A percentile compares a stretch with the other conserved stretches of the same genome.
These are phyloP conservation scores for Micrasema longulum DNA, from an alignment of 1,140 invertebrate genomes.

Conservation along the genomic window DNA sequence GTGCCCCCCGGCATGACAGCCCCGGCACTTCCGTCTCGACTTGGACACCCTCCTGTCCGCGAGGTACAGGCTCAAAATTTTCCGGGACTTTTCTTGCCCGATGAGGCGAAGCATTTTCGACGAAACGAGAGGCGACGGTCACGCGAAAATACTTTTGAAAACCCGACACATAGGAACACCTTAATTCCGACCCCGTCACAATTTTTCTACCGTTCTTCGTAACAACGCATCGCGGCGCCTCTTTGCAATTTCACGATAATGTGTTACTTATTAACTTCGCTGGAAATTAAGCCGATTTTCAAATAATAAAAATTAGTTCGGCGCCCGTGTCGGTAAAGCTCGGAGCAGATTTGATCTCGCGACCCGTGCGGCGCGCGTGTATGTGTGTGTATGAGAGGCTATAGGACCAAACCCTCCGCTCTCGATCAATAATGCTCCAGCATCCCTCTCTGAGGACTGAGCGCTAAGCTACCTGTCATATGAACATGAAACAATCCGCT, in stretches of 20 bases:
- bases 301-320: slow-evolving; percentile 37
- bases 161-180: slow-evolving; percentile 12
- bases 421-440: slow-evolving; percentile 70
- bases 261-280: too few relatives aligned
- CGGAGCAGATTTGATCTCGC: slow-evolving; percentile 45
- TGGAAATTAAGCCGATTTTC: slow-evolving; percentile 37
- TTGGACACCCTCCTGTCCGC: slow-evolving; percentile 27
- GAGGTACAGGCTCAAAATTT: slow-evolving; percentile 1
- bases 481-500: not conserved
- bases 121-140: slow-evolving; percentile 11
- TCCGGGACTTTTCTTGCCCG: slow-evolving; percentile 23
- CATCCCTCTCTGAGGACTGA: slow-evolving; percentile 59
- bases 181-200: not conserved
- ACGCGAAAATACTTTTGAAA: slow-evolving; percentile 13
- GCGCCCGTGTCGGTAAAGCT: slow-evolving; percentile 36
- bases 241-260: too few relatives aligned
- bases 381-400: slow-evolving; percentile 65
- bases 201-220: too few relatives aligned
- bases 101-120: slow-evolving; percentile 20
- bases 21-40: slow-evolving; percentile 28
- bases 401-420: slow-evolving; percentile 66
- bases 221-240: too few relatives aligned
- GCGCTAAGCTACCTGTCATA: slow-evolving; percentile 20
- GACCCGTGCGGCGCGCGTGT: slow-evolving; percentile 51
- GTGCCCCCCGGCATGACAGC: not conserved